Percentiles rank a stretch among this genome's conserved stretches.
phyloP scores from a whole-genome alignment of 2,888 invertebrate genomes.

The Drosophila fulvimacula region DNA sequence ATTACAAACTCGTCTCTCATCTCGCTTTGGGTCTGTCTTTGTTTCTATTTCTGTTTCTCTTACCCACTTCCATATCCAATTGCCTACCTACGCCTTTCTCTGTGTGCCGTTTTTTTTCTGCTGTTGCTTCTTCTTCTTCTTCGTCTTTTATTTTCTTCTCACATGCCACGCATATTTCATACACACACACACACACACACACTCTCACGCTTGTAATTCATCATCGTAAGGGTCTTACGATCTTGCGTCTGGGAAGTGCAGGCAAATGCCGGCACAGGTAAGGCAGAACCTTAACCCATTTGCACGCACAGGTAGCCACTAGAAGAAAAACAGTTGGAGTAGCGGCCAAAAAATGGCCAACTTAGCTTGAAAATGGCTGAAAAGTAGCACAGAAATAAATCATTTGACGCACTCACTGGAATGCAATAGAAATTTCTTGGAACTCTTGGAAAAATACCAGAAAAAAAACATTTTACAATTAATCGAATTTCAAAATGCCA shows the following conservation, averaged over 20 bases:
- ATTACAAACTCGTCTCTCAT: slow-evolving; percentile 59
- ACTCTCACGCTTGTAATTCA: slow-evolving; percentile 66
- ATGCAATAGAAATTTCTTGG: slow-evolving; percentile 14
- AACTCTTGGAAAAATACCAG: not conserved
- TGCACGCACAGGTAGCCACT: slow-evolving; percentile 48
- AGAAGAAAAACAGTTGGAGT: not conserved
- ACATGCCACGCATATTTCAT: slow-evolving; percentile 75
- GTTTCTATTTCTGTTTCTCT: slow-evolving; percentile 13
- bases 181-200: slow-evolving; percentile 12
- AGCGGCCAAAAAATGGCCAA: slow-evolving; percentile 4
- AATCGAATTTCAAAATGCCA: not conserved
- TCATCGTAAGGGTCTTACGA: slow-evolving; percentile 54
- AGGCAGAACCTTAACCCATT: slow-evolving; percentile 65
- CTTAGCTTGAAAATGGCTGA: slow-evolving; percentile 12
- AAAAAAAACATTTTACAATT: not conserved
- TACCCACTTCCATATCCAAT: slow-evolving; percentile 9
- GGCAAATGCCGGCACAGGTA: slow-evolving; percentile 64
- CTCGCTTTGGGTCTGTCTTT: slow-evolving; percentile 30
- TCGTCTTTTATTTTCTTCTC: slow-evolving; percentile 46
- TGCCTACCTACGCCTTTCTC: slow-evolving; percentile 55
- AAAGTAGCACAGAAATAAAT: slow-evolving; percentile 12
- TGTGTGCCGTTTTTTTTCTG: slow-evolving; percentile 58
- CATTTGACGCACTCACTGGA: slow-evolving; percentile 16
- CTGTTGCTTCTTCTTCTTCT: not conserved
- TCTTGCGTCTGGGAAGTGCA: slow-evolving; percentile 41